These are phyloP conservation scores for Apantesis nais DNA, from an alignment of 2,888 invertebrate genomes.

Conservation along the genomic window DNA sequence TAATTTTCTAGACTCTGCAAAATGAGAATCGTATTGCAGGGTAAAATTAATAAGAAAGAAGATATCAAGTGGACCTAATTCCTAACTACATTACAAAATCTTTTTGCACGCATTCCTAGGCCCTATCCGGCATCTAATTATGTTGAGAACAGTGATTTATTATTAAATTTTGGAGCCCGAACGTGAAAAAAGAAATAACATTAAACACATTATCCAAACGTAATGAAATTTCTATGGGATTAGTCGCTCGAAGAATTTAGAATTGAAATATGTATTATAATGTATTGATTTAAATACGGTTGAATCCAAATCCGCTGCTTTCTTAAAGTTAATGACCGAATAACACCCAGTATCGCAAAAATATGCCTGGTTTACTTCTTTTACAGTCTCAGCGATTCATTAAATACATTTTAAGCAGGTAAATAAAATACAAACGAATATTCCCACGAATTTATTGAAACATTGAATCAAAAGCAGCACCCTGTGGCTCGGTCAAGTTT, in stretches of 20 bases:
- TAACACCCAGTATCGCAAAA: conserved; percentile 11
- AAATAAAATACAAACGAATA: conserved; percentile 43
- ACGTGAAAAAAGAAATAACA: neutral
- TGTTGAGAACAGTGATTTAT: neutral
- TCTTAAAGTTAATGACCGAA: conserved; percentile 6
- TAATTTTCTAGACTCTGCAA: neutral
- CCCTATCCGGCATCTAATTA: neutral
- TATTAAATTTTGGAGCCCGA: conserved; percentile 1
- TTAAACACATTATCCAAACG: conserved; percentile 4
- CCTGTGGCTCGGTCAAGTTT: conserved; percentile 53
- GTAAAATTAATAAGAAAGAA: neutral
- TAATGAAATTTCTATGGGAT: conserved; percentile 1
- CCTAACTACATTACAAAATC: neutral
- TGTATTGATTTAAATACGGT: neutral
- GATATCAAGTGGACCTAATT: neutral
- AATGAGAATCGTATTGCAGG: neutral
- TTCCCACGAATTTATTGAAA: conserved; percentile 34
- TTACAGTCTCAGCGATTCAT: conserved; percentile 11
- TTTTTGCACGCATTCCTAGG: neutral
- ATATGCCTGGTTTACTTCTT: conserved; percentile 22
- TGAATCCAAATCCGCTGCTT: neutral
- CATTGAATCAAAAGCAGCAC: conserved; percentile 52
- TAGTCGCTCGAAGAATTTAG: neutral
- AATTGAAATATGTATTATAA: neutral
- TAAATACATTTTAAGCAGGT: conserved; percentile 28